phyloP scores from a whole-genome alignment of 2,888 invertebrate genomes.

The Ornithoptera alexandrae region DNA sequence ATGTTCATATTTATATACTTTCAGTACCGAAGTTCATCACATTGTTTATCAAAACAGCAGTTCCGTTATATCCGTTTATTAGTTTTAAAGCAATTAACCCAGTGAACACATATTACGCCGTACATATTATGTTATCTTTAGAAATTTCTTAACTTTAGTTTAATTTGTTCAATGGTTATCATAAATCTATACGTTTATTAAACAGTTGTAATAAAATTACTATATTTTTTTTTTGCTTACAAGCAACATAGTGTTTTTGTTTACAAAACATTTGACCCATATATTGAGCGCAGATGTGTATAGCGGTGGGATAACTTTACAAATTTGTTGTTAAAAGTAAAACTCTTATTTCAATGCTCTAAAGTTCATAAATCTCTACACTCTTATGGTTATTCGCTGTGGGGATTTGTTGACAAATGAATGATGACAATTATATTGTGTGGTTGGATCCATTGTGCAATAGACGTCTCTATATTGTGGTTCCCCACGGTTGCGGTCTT shows the following conservation, averaged over 20 bases:
- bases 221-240: constrained; percentile 34
- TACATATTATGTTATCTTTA: neutral
- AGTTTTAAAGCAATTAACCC: constrained; percentile 7
- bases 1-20: constrained; percentile 28
- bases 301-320: constrained; percentile 47
- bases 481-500: constrained; percentile 42
- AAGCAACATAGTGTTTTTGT: constrained; percentile 50
- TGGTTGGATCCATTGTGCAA: constrained; percentile 54
- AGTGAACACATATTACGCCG: neutral
- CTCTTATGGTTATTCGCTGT: constrained; percentile 36
- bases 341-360: constrained; percentile 49
- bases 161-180: neutral
- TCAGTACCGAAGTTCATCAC: constrained; percentile 12
- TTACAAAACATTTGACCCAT: constrained; percentile 72
- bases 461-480: constrained; percentile 62
- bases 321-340: constrained; percentile 43
- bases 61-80: constrained; percentile 7
- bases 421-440: constrained; percentile 75
- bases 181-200: neutral
- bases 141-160: neutral
- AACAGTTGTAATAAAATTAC: neutral
- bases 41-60: constrained; percentile 3
- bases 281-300: constrained; percentile 62
- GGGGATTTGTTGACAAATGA: constrained; percentile 67
- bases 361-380: constrained; percentile 42